A percentile compares a stretch with the other conserved stretches of the same genome.
Evolutionary conservation across 2,797 vertebrate species (phyloP).

Genomic region (Myotis daubentonii): DNA sequence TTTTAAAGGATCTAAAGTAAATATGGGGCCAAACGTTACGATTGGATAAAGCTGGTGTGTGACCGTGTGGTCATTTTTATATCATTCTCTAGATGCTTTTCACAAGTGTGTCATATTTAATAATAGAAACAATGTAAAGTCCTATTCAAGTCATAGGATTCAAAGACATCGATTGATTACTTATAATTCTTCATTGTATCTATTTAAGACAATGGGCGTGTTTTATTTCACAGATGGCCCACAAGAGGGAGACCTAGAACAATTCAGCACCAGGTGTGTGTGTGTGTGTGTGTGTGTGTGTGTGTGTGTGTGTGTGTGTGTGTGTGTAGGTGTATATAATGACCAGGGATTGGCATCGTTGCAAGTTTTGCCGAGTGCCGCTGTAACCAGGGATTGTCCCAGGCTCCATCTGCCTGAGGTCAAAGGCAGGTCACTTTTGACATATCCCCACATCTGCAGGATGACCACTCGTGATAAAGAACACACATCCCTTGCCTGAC

Average conservation of each 20-base stretch:
- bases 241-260: constrained; percentile 71
- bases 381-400: background rate
- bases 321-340: too few species aligned
- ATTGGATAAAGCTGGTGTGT: background rate
- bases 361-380: accelerated
- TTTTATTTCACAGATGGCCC: constrained; percentile 43
- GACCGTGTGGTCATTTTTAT: background rate
- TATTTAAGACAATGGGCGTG: background rate
- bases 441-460: background rate
- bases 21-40: background rate
- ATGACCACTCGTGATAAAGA: background rate
- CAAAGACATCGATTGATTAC: background rate
- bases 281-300: too few species aligned
- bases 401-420: background rate
- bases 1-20: background rate
- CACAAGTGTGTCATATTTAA: background rate
- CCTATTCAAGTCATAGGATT: background rate
- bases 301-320: too few species aligned
- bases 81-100: background rate
- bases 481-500: too few species aligned
- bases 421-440: background rate
- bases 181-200: too few species aligned
- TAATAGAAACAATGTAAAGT: background rate
- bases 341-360: background rate
- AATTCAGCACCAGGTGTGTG: background rate